Evolutionary conservation across 92 coral and sea anemone genomes (phyloP).

Genomic region (Chrysogorgia sp.): DNA sequence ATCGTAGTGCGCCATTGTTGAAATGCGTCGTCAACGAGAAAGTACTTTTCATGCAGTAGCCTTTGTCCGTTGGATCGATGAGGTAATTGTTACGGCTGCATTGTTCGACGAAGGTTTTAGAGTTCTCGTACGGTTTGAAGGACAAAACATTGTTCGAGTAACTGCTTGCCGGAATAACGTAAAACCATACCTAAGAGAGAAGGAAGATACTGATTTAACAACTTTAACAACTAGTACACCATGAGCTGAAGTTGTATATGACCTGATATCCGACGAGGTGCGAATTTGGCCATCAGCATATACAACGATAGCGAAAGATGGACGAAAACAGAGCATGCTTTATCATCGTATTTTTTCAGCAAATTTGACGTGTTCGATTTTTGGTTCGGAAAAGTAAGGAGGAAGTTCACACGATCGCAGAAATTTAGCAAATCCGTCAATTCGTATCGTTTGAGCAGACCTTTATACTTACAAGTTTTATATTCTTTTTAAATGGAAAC

Average conservation of each 20-base stretch:
- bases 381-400: neutral
- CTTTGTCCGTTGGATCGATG: slow-evolving; percentile 53
- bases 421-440: neutral
- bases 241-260: no score
- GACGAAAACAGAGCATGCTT: no score
- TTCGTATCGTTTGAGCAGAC: no score
- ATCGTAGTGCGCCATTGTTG: slow-evolving; percentile 65
- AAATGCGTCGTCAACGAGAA: slow-evolving; percentile 80
- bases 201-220: neutral
- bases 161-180: slow-evolving; percentile 64
- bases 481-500: slow-evolving; percentile 1
- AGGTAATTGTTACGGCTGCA: slow-evolving; percentile 76
- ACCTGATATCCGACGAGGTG: no score
- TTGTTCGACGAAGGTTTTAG: slow-evolving; percentile 62
- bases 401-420: neutral
- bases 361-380: neutral
- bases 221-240: no score
- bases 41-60: slow-evolving; percentile 64
- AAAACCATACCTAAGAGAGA: slow-evolving; percentile 61
- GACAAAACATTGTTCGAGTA: slow-evolving; percentile 63
- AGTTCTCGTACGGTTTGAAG: slow-evolving; percentile 65
- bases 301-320: no score
- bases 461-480: slow-evolving; percentile 25
- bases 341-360: no score
- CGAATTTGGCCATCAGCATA: no score